Conservation (phyloP, 2,888 invertebrate species). For the Carabus problematicus region DNA sequence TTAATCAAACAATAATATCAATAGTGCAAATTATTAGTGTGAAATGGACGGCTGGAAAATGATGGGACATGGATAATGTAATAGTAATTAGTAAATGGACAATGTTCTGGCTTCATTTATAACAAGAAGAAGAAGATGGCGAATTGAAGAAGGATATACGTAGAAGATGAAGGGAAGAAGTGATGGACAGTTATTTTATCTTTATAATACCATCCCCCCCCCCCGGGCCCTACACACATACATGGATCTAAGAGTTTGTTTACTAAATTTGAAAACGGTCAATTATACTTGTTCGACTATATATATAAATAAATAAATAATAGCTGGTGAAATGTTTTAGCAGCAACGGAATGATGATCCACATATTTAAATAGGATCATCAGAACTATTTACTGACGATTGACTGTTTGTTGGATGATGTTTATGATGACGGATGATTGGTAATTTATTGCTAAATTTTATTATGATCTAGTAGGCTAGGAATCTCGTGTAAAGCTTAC, state of each 20-base stretch:
- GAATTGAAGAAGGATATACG: background rate
- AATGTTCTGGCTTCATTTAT: too few relatives aligned
- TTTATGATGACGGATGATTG: background rate
- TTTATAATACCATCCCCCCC: background rate
- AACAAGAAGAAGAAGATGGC: too few relatives aligned
- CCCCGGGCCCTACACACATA: too few relatives aligned
- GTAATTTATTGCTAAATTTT: slow-evolving; percentile 33
- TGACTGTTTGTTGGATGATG: too few relatives aligned
- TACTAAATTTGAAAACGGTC: slow-evolving; percentile 32
- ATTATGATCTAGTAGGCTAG: slow-evolving; percentile 19
- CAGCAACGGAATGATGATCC: too few relatives aligned
- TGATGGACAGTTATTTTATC: slow-evolving; percentile 29
- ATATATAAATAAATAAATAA: too few relatives aligned
- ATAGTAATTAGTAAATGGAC: too few relatives aligned
- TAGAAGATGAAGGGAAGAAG: slow-evolving; percentile 3
- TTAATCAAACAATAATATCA: slow-evolving; percentile 43
- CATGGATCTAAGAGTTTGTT: too few relatives aligned
- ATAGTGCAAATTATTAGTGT: slow-evolving; percentile 42
- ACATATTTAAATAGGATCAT: too few relatives aligned
- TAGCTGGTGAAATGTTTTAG: too few relatives aligned
- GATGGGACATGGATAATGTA: background rate
- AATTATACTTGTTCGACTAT: slow-evolving; percentile 37
- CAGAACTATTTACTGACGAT: too few relatives aligned
- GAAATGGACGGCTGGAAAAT: slow-evolving; percentile 17
- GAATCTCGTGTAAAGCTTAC: slow-evolving; percentile 39